Evolutionary conservation across 2,113 vertebrate species (phyloP).

Genomic region (Malurus cyaneus): DNA sequence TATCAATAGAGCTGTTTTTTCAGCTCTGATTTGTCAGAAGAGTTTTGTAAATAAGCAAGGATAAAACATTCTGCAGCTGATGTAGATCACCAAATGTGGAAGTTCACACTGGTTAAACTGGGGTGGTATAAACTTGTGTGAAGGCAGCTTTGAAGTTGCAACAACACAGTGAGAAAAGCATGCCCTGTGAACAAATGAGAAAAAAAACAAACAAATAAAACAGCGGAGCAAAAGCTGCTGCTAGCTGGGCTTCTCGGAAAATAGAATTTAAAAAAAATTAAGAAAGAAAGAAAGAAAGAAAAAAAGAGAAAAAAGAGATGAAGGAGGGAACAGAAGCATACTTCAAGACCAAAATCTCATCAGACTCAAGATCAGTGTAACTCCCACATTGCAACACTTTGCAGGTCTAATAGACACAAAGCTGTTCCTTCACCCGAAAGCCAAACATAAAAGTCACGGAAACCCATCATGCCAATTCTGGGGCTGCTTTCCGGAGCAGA

Average conservation of each 20-base stretch:
- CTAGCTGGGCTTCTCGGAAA: not conserved
- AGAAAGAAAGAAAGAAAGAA: rapidly evolving
- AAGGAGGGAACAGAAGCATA: not conserved
- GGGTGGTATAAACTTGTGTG: not conserved
- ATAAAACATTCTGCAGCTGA: not conserved
- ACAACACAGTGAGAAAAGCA: not conserved
- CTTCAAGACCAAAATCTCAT: not conserved
- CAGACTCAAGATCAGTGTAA: not conserved
- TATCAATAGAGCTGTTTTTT: not conserved
- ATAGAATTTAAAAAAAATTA: not conserved
- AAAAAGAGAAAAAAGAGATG: rapidly evolving
- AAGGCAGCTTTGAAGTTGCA: conserved; percentile 6
- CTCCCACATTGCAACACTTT: not conserved
- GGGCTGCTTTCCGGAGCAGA: conserved; percentile 33
- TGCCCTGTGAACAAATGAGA: not conserved
- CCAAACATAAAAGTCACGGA: conserved; percentile 23
- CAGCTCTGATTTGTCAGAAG: not conserved
- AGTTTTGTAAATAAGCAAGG: not conserved
- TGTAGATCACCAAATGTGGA: not conserved
- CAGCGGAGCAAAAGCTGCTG: not conserved
- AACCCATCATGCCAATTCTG: conserved; percentile 31
- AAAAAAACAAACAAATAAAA: conserved; percentile 18
- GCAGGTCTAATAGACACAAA: not conserved
- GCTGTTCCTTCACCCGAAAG: not conserved
- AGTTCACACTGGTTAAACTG: not conserved